Base-by-base conservation (phyloP, 2,113 vertebrate genomes). In the Zapus hudsonius region DNA sequence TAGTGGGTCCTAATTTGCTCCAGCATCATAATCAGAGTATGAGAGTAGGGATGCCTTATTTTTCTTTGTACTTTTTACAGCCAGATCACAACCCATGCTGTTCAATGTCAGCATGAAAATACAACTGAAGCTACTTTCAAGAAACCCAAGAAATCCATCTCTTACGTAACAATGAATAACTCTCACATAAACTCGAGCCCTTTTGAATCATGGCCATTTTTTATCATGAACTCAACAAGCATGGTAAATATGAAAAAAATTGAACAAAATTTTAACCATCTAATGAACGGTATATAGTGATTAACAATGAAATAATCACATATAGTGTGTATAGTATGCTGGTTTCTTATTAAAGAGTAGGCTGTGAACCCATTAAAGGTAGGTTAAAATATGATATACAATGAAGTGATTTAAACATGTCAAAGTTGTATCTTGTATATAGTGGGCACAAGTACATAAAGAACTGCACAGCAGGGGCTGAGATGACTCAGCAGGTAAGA, bases 391-490 rank as follows among this genome's bases (percentile, higher is more conserved):
- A 2, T 91, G 83, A 86, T 79, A 86, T 1, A 74, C 31, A 91
- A 87, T 27, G 74, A 91, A 94, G 64, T 47, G 7, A 15, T 19
- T n/a, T n/a, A 10, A 79, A 66, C n/a, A 42, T 59, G 64, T 83
- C 40, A 85, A 90, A 94, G 29, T 5, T 79, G 52, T 22, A 59
- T n/a, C n/a, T 61, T 89, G 38, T 22, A 5, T 85, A 73, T 40
- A 69, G 7, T 40, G 40, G 13, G 2, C 6, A 81, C 81, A 90
- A 59, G 4, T 66, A 3, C 19, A 86, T 52, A 42, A 89, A 63
- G 70, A 63, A 2, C 42, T 95, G 59, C 74, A 70, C 86, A 93
- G 87, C 23, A 87, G 52, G 52, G 52, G 52, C 52, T 52, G 52
- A 52, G 12, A 52, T 52, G 52, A 52, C 52, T 13, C 12, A 2